Conservation (phyloP, 2,797 vertebrate species). For the Petrocephalus sullivani region DNA sequence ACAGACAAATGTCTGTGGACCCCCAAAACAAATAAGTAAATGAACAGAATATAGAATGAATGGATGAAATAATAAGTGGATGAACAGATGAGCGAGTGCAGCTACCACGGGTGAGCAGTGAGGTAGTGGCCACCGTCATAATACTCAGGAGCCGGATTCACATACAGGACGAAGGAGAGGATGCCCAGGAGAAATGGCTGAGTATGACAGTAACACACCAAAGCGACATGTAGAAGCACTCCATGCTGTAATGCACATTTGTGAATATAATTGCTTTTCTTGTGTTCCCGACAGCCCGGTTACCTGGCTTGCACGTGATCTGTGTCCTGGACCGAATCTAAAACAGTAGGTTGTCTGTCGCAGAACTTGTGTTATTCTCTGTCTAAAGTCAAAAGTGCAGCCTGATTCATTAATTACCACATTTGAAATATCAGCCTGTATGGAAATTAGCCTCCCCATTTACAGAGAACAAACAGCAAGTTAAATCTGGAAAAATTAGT, state of each 20-base stretch:
- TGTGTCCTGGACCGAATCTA: background rate
- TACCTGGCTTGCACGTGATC: background rate
- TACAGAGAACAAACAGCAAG: background rate
- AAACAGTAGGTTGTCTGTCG: background rate
- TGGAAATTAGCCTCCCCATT: background rate
- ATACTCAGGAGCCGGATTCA: background rate
- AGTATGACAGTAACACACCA: background rate
- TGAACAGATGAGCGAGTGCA: background rate
- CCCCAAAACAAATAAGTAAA: background rate
- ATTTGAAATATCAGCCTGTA: background rate
- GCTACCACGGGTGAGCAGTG: background rate
- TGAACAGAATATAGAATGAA: background rate
- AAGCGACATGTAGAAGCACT: background rate
- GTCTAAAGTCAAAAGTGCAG: background rate
- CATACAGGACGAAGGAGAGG: background rate
- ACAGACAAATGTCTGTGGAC: background rate
- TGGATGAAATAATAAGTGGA: background rate
- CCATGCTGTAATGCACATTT: background rate
- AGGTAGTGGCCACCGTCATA: background rate
- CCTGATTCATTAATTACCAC: background rate
- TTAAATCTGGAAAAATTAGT: background rate
- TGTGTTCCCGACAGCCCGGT: background rate
- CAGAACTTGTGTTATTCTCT: background rate
- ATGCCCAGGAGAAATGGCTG: background rate
- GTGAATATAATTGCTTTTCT: background rate